These are phyloP conservation scores for Lepus townsendii DNA, from an alignment of 2,797 vertebrate genomes.

Conservation along the genomic window DNA sequence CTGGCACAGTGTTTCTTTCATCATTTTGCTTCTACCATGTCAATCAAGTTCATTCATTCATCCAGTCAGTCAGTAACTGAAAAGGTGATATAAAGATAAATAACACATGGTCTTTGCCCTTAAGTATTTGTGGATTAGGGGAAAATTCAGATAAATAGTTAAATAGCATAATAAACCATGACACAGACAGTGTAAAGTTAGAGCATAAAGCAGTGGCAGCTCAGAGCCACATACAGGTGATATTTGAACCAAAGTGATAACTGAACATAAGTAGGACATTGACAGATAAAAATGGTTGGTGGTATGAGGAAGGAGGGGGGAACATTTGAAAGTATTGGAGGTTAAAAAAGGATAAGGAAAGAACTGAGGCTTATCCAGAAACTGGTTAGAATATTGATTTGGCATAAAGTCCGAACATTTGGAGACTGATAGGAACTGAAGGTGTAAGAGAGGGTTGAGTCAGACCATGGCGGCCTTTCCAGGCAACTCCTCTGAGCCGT, in stretches of 20 bases:
- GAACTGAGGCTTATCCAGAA: neutral
- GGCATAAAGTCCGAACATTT: no score
- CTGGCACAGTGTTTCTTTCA: neutral
- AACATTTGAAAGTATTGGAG: neutral
- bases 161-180: rapidly evolving
- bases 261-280: neutral
- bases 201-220: neutral
- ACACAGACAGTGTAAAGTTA: neutral
- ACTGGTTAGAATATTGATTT: neutral
- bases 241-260: neutral
- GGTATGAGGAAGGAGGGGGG: neutral
- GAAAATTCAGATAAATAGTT: neutral
- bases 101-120: neutral
- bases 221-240: neutral
- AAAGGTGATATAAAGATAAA: neutral
- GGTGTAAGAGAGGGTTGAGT: rapidly evolving
- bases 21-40: neutral
- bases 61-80: neutral
- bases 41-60: neutral
- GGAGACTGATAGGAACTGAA: neutral
- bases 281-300: neutral
- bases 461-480: neutral
- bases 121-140: neutral
- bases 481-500: neutral
- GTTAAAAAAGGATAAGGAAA: neutral